Conservation (phyloP, 2,888 invertebrate species). For the Gymnosoma rotundatum region DNA sequence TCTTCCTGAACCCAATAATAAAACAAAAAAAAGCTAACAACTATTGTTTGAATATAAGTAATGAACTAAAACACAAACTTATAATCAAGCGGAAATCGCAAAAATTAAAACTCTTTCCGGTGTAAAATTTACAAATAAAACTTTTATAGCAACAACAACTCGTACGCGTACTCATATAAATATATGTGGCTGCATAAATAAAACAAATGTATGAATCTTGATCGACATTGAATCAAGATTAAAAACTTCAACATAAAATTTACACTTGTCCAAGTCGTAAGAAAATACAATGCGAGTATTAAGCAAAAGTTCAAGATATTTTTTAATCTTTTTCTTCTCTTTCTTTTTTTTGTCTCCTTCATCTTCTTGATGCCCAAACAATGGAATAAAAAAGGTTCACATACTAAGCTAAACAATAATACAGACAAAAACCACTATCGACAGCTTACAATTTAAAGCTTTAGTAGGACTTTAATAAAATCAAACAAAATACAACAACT, state of each 20-base stretch:
- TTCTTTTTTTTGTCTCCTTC: conserved; percentile 23
- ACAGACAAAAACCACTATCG: conserved; percentile 56
- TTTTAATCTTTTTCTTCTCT: background rate
- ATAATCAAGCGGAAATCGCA: conserved; percentile 72
- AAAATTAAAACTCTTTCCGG: conserved; percentile 74
- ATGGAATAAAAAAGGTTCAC: conserved; percentile 28
- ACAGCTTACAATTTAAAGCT: conserved; percentile 67
- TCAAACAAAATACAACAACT: conserved; percentile 43
- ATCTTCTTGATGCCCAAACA: conserved; percentile 40
- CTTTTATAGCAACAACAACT: conserved; percentile 45
- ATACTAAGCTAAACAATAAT: conserved; percentile 51
- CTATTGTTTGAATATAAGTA: conserved; percentile 40
- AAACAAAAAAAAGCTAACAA: conserved; percentile 33
- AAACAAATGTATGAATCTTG: conserved; percentile 62
- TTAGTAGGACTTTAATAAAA: conserved; percentile 42
- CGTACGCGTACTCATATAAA: background rate
- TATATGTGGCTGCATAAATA: background rate
- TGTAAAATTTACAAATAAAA: conserved; percentile 65
- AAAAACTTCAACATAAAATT: conserved; percentile 76
- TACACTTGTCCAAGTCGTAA: conserved; percentile 74
- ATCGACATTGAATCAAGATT: conserved; percentile 75
- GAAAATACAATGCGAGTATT: conserved; percentile 46
- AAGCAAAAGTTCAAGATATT: conserved; percentile 16
- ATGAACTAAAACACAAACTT: conserved; percentile 39
- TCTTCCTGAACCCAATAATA: background rate